phyloP scores from a whole-genome alignment of 2,888 invertebrate species.

The Protophormia terraenovae region DNA sequence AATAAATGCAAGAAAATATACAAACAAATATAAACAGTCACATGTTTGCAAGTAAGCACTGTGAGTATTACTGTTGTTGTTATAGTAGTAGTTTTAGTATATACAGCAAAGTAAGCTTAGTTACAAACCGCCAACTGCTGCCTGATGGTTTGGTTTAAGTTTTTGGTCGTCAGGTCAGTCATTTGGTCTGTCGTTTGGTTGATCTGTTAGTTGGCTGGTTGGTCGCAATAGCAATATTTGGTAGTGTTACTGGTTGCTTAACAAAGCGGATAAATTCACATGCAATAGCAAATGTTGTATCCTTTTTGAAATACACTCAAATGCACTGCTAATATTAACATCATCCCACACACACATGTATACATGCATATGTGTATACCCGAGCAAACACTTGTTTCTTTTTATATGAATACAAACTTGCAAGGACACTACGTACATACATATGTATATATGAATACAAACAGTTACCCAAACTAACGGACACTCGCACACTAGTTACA shows the following conservation, averaged over 20 bases:
- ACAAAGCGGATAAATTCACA: conserved; percentile 63
- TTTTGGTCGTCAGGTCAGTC: conserved; percentile 39
- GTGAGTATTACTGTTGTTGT: background rate
- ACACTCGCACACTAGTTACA: background rate
- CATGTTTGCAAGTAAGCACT: background rate
- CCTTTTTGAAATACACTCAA: conserved; percentile 44
- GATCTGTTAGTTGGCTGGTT: conserved; percentile 24
- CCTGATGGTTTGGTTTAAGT: conserved; percentile 59
- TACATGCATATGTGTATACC: background rate
- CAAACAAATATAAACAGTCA: conserved; percentile 10
- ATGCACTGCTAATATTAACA: conserved; percentile 28
- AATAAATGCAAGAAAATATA: conserved; percentile 47
- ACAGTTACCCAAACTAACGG: background rate
- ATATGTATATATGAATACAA: background rate
- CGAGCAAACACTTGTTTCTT: conserved; percentile 13
- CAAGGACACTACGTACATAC: background rate
- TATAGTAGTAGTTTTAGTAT: background rate
- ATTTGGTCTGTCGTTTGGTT: conserved; percentile 19
- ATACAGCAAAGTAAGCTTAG: conserved; percentile 21
- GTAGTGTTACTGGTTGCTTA: conserved; percentile 64
- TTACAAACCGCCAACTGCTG: conserved; percentile 60
- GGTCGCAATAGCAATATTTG: conserved; percentile 52
- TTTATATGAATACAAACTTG: background rate
- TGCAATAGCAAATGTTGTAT: conserved; percentile 64
- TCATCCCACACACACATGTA: background rate